A percentile compares a stretch with the other conserved stretches of the same genome.
phyloP scores from a whole-genome alignment of 1,140 invertebrate species.

The Melanaphis sacchari region DNA sequence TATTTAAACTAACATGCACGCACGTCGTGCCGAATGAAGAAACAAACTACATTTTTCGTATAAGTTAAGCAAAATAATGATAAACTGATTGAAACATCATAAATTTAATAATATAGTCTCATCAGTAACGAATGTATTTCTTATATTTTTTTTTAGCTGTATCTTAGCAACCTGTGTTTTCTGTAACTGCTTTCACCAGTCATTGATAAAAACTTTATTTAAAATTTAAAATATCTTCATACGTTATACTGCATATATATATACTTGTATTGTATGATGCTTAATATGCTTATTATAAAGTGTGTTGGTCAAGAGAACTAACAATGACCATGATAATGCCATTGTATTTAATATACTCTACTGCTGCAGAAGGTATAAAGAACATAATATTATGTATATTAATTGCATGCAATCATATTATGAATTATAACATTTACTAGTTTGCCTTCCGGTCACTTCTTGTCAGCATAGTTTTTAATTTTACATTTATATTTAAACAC shows the following conservation, averaged over 20 bases:
- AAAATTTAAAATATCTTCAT: neutral
- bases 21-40: neutral
- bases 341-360: neutral
- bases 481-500: too few relatives aligned
- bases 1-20: neutral
- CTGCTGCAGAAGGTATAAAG: neutral
- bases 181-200: neutral
- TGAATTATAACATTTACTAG: too few relatives aligned
- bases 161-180: neutral
- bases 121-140: neutral
- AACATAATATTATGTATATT: too few relatives aligned
- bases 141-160: neutral
- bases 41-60: neutral
- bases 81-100: neutral
- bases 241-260: neutral
- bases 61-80: neutral
- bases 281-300: too few relatives aligned
- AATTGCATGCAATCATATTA: too few relatives aligned
- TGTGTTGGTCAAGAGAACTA: neutral
- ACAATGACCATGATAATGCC: neutral
- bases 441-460: too few relatives aligned
- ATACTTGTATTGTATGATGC: neutral
- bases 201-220: neutral
- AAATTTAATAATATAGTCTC: neutral
- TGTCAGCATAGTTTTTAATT: too few relatives aligned